Base-by-base conservation (phyloP, 2,888 invertebrate species). In the Lomographa bimaculata region DNA sequence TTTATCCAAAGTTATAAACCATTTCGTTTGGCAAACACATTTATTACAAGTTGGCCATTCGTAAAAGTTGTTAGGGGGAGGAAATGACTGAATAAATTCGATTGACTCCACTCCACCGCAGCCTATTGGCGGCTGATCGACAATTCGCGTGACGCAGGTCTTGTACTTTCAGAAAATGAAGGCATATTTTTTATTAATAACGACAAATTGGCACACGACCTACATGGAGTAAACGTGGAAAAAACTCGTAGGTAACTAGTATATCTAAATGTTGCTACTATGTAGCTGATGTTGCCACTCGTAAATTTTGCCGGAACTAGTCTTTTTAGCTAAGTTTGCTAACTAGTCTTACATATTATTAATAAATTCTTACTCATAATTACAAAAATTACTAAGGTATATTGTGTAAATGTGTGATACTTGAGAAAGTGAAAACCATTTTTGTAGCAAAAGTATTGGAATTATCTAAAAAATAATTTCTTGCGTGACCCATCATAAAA, bases 51-150 rank as follows among this genome's bases (percentile, higher is more conserved):
- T 43, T 37, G 58, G 63, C 69, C 64, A 71, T 74, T 76, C 64
- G 64, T 60, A 56, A 66, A 70, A 61, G 69, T 65, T 64, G 70
- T 72, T 68, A 67, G 46, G 53, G 34, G 57, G 52, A 74, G 82
- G 81, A 80, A 80, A 81, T 83, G 79, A 78, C 76, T 79, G 74
- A 76, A 81, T 80, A 82, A 80, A 81, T 81, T 81, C 79, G 76
- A 81, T 83, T 81, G 78, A 76, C 73, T 77, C 65, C 66, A 64
- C 66, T 59, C 55, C 54, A 57, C 54, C 25, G n/a, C 60, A 54
- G 54, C 62, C 59, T 71, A 74, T 74, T 72, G 71, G 69, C 55
- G 61, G 61, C 57, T 82, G 82, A 83, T 82, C 71, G 82, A 74
- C 70, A 62, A 63, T 78, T 83, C 68, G 83, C 82, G 83, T 83